Evolutionary conservation across 2,113 vertebrate species (phyloP).

Genomic region (Gymnobelideus leadbeateri): DNA sequence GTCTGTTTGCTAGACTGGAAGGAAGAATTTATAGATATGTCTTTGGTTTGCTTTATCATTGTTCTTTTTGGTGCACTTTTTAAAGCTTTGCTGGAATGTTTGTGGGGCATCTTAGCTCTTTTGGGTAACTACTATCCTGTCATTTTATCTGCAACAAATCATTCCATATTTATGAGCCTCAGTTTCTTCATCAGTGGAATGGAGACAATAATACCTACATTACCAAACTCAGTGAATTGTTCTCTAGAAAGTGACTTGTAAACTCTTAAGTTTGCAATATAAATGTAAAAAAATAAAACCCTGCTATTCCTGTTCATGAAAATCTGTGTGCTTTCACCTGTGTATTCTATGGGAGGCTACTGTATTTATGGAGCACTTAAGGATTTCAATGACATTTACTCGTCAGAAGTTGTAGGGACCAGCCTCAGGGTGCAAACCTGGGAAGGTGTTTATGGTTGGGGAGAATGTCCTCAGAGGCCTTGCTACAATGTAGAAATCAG

Average conservation of each 20-base stretch:
- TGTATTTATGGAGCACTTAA: conserved; percentile 43
- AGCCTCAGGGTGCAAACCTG: conserved; percentile 41
- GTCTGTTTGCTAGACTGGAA: neutral
- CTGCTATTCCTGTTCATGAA: neutral
- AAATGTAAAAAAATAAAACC: neutral
- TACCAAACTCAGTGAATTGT: neutral
- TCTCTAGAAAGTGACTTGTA: neutral
- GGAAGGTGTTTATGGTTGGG: conserved; percentile 51
- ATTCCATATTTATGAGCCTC: neutral
- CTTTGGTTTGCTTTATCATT: neutral
- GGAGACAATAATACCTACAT: neutral
- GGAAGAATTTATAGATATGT: neutral
- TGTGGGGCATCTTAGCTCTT: neutral
- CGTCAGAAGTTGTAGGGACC: conserved; percentile 56
- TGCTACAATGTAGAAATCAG: conserved; percentile 73
- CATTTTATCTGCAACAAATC: neutral
- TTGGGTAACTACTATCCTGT: neutral
- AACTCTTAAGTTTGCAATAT: neutral
- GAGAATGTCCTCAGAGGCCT: conserved; percentile 60
- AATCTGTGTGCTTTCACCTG: neutral
- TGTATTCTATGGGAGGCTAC: neutral
- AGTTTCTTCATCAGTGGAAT: neutral
- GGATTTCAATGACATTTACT: conserved; percentile 54
- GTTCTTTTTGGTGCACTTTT: neutral
- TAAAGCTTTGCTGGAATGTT: neutral